A percentile compares a stretch with the other conserved stretches of the same genome.
Evolutionary conservation across 2,113 vertebrate genomes (phyloP).

Genomic region (Raja brachyura): DNA sequence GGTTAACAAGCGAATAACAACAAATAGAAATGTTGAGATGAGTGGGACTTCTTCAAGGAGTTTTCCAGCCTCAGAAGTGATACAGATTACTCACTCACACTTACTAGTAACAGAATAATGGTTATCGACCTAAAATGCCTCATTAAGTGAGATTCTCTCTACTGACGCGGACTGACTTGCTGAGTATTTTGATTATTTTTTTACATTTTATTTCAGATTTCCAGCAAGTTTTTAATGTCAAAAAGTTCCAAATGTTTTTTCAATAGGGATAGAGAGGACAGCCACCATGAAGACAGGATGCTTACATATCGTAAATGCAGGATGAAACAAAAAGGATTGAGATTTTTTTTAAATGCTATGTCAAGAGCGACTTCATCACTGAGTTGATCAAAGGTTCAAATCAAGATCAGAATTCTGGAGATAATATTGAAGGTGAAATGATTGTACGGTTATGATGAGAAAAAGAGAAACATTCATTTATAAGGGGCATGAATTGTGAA

Average conservation of each 20-base stretch:
- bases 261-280: neutral
- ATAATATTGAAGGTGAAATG: neutral
- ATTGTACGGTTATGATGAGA: neutral
- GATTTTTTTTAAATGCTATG: neutral
- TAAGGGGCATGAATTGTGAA: neutral
- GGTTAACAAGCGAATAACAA: too few species aligned
- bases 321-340: neutral
- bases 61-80: too few species aligned
- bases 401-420: neutral
- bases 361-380: neutral
- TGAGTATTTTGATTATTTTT: too few species aligned
- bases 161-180: too few species aligned
- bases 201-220: too few species aligned
- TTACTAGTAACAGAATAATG: too few species aligned
- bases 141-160: too few species aligned
- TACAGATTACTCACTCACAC: too few species aligned
- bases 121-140: too few species aligned
- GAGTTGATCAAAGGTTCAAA: neutral
- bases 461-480: neutral
- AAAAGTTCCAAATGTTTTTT: neutral
- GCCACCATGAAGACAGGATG: neutral
- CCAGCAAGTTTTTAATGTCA: neutral
- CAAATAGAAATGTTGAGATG: too few species aligned
- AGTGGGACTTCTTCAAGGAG: too few species aligned
- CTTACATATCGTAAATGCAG: neutral